These are phyloP conservation scores for Notodonta dromedarius DNA, from an alignment of 2,888 invertebrate genomes.

Conservation along the genomic window DNA sequence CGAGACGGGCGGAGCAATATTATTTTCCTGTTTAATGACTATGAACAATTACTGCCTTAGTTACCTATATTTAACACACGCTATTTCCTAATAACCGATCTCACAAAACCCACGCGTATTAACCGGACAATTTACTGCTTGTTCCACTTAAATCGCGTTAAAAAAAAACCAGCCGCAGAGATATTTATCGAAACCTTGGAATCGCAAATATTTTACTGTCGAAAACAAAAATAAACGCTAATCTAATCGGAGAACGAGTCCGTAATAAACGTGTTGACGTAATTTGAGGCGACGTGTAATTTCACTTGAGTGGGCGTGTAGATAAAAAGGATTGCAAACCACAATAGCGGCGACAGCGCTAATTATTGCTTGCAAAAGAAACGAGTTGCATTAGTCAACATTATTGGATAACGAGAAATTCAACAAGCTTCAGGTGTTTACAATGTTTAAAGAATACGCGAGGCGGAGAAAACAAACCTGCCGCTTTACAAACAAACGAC, in stretches of 20 bases:
- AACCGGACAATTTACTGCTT: constrained; percentile 7
- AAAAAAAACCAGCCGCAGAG: constrained; percentile 5
- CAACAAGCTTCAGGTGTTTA: constrained; percentile 56
- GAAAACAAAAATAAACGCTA: constrained; percentile 34
- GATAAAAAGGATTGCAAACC: constrained; percentile 41
- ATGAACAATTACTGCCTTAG: constrained; percentile 16
- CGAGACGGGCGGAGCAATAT: constrained; percentile 32
- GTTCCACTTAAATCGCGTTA: constrained; percentile 9
- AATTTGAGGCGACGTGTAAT: constrained; percentile 31
- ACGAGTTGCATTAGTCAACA: constrained; percentile 55
- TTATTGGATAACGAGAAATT: constrained; percentile 60
- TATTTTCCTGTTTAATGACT: constrained; percentile 42
- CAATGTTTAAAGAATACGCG: constrained; percentile 61
- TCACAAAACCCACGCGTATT: constrained; percentile 13
- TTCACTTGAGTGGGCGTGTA: constrained; percentile 28
- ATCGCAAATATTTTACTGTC: constrained; percentile 26
- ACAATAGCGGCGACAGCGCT: constrained; percentile 43
- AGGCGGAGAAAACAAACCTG: constrained; percentile 63
- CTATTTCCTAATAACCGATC: constrained; percentile 10
- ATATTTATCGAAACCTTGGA: constrained; percentile 23
- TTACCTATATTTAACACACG: constrained; percentile 8
- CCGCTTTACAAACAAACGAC: constrained; percentile 69
- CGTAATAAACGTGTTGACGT: constrained; percentile 32
- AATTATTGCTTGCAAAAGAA: constrained; percentile 46
- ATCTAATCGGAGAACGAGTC: constrained; percentile 39